Percentiles rank a stretch among this genome's conserved stretches.
Evolutionary conservation across 1,140 invertebrate genomes (phyloP).

Genomic region (Sycobia sp.): DNA sequence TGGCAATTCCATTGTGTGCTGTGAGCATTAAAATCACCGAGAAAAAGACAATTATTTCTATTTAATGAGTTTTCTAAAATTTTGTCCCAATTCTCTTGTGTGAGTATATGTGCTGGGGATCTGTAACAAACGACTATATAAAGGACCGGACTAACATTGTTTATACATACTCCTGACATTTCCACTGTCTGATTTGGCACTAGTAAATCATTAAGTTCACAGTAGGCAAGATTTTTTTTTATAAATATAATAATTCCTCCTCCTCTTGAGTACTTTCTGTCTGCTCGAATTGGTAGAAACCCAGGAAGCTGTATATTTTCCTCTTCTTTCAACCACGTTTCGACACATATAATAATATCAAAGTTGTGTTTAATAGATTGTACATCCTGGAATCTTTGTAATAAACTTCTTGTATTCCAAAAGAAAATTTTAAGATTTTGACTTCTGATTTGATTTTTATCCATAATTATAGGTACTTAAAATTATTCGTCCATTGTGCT

Average conservation of each 20-base stretch:
- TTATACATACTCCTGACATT: neutral
- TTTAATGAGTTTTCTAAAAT: neutral
- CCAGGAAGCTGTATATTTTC: neutral
- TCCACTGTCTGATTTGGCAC: neutral
- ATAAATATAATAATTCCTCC: slow-evolving; percentile 5
- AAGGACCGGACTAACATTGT: neutral
- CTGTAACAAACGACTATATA: neutral
- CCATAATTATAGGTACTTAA: no score
- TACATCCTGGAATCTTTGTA: no score
- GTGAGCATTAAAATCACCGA: slow-evolving; percentile 14
- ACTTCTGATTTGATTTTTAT: no score
- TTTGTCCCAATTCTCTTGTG: neutral
- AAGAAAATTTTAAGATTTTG: no score
- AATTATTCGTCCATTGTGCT: no score
- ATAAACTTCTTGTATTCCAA: no score
- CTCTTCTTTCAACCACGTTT: neutral
- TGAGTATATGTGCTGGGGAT: neutral
- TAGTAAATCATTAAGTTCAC: neutral
- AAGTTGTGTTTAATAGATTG: no score
- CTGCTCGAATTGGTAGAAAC: neutral
- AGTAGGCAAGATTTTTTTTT: neutral
- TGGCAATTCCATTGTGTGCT: slow-evolving; percentile 10
- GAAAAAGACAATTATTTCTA: neutral
- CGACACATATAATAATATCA: no score
- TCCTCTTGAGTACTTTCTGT: neutral